A percentile compares a stretch with the other conserved stretches of the same genome.
phyloP scores from a whole-genome alignment of 30 jellyfish, hydroid and myxozoan genomes.

The Hydractinia echinata region DNA sequence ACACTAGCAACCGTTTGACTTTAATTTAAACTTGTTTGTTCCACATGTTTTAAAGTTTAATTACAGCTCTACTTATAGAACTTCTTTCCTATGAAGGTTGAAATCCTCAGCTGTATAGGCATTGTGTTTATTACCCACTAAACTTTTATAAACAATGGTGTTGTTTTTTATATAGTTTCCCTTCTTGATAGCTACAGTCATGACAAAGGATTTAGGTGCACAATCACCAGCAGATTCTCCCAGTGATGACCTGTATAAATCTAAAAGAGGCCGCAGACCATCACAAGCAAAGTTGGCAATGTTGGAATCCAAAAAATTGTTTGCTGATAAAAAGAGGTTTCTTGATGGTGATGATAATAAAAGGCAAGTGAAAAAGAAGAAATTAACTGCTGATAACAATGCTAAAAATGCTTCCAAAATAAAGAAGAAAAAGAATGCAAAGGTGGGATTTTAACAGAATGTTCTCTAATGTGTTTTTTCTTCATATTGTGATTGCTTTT shows the following conservation, averaged over 20 bases:
- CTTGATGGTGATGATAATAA: slow-evolving; percentile 32
- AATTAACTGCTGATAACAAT: slow-evolving; percentile 18
- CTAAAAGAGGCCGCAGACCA: slow-evolving; percentile 44
- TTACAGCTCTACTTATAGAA: too few relatives aligned
- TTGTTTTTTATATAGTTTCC: not conserved
- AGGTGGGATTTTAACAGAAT: slow-evolving; percentile 5
- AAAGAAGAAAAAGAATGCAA: slow-evolving; percentile 26
- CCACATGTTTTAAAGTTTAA: too few relatives aligned
- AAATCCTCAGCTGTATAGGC: too few relatives aligned
- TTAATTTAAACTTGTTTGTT: too few relatives aligned
- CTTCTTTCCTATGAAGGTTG: too few relatives aligned
- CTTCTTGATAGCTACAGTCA: not conserved
- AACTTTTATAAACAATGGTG: too few relatives aligned
- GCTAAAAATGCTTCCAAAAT: not conserved
- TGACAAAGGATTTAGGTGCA: slow-evolving; percentile 6
- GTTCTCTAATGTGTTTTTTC: not conserved
- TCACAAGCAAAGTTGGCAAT: slow-evolving; percentile 45
- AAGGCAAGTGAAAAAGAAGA: slow-evolving; percentile 12
- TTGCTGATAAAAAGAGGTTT: slow-evolving; percentile 35
- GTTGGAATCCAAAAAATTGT: slow-evolving; percentile 40
- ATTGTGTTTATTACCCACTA: too few relatives aligned
- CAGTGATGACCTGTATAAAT: slow-evolving; percentile 23
- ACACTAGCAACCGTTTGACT: too few relatives aligned
- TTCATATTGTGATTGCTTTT: not conserved
- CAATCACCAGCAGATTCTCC: slow-evolving; percentile 32